Conservation (phyloP, 2,113 vertebrate species). For the Thamnaconus septentrionalis region DNA sequence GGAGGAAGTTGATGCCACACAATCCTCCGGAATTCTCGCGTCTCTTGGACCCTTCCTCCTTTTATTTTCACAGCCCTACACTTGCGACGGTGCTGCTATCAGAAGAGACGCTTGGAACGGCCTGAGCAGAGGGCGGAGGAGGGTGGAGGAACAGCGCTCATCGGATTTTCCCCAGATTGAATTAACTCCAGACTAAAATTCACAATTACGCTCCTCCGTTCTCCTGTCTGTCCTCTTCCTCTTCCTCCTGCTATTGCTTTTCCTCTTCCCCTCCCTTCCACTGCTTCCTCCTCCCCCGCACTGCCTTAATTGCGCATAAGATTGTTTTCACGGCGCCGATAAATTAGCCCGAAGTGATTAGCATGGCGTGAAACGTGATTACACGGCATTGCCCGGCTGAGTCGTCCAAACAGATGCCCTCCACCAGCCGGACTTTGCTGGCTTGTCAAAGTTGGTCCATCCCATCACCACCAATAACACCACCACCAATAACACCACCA, state of each 20-base stretch:
- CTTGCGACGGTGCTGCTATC: conserved; percentile 3
- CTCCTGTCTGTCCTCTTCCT: conserved; percentile 22
- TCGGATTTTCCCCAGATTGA: conserved; percentile 60
- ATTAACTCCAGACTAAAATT: conserved; percentile 39
- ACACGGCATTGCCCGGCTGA: conserved; percentile 72
- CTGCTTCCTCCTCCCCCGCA: conserved; percentile 15
- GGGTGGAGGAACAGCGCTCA: conserved; percentile 10
- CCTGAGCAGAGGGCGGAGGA: conserved; percentile 16
- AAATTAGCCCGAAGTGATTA: conserved; percentile 79
- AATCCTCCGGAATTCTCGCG: conserved; percentile 51
- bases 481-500: not conserved
- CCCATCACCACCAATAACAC: too few species aligned
- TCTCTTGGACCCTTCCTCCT: not conserved
- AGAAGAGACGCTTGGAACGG: conserved; percentile 30
- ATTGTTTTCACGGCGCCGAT: conserved; percentile 71
- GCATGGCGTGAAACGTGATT: conserved; percentile 77
- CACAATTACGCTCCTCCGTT: conserved; percentile 39
- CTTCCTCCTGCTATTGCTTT: conserved; percentile 1
- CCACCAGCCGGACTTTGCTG: conserved; percentile 59
- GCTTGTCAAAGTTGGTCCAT: conserved; percentile 60
- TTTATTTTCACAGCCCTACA: conserved; percentile 46
- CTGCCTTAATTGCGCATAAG: conserved; percentile 45
- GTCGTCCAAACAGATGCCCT: conserved; percentile 76
- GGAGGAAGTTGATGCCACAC: conserved; percentile 70
- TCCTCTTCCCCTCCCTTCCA: conserved; percentile 6